Evolutionary conservation across 2,888 invertebrate species (phyloP).

Genomic region (Halocaridina rubra): DNA sequence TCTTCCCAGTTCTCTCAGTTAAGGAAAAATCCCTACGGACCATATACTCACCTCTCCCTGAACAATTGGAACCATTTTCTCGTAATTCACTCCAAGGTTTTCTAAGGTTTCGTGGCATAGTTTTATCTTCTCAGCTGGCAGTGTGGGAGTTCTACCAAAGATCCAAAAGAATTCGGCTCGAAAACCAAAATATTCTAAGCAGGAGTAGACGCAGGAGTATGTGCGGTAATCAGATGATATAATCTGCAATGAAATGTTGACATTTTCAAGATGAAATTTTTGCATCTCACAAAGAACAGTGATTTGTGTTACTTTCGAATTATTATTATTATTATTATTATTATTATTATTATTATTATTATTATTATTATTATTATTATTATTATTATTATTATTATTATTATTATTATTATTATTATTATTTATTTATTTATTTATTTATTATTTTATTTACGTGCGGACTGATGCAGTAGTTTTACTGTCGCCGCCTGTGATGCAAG

Average conservation of each 20-base stretch:
- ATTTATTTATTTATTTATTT: too few relatives aligned
- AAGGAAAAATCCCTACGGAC: too few relatives aligned
- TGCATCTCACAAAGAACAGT: too few relatives aligned
- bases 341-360: neutral
- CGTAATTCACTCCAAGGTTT: constrained; percentile 4
- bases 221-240: constrained; percentile 47
- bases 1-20: too few relatives aligned
- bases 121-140: neutral
- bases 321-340: neutral
- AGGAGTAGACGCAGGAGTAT: constrained; percentile 58
- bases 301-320: neutral
- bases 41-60: constrained; percentile 39
- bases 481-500: too few relatives aligned
- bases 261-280: too few relatives aligned
- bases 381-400: neutral
- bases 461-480: too few relatives aligned
- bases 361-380: neutral
- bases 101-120: constrained; percentile 11
- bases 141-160: constrained; percentile 35
- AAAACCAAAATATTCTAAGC: constrained; percentile 51
- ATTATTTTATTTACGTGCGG: too few relatives aligned
- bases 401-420: neutral
- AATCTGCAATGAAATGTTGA: too few relatives aligned
- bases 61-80: constrained; percentile 31
- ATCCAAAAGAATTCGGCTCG: constrained; percentile 57